A percentile compares a stretch with the other conserved stretches of the same genome.
phyloP scores from a whole-genome alignment of 2,113 vertebrate genomes.

The Cyprichromis sp. region DNA sequence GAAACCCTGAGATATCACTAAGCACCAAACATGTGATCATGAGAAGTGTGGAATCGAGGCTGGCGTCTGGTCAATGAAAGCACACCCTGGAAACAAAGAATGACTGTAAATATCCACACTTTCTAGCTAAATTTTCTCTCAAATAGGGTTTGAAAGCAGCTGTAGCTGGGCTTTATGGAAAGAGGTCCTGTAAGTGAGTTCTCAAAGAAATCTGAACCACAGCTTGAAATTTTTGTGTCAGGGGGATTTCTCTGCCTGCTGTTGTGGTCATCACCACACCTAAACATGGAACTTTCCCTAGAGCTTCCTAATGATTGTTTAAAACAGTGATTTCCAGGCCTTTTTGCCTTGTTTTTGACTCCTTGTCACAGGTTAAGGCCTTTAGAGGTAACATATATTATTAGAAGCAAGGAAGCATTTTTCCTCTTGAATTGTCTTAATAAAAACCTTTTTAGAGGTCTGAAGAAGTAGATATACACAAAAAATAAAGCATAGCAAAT shows the following conservation, averaged over 20 bases:
- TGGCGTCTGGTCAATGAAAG: constrained; percentile 54
- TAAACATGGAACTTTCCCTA: background rate
- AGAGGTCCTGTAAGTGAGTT: background rate
- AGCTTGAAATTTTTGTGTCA: background rate
- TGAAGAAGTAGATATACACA: background rate
- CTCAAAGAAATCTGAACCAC: background rate
- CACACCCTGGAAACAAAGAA: constrained; percentile 38
- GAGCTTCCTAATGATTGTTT: background rate
- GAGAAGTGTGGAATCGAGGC: constrained; percentile 46
- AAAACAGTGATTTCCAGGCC: background rate
- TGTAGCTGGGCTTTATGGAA: background rate
- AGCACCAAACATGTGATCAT: constrained; percentile 56
- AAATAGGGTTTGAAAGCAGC: background rate
- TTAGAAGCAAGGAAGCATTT: background rate
- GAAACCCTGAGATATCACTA: constrained; percentile 59
- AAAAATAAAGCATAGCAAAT: background rate
- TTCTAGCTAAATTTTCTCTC: constrained; percentile 1
- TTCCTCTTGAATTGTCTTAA: background rate
- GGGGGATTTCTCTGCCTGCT: background rate
- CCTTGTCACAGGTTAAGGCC: background rate
- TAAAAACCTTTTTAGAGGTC: background rate
- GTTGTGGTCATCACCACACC: background rate
- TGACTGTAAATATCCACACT: constrained; percentile 19
- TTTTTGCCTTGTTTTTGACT: background rate
- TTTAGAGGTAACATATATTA: background rate